A percentile compares a stretch with the other conserved stretches of the same genome.
Evolutionary conservation across 1,140 invertebrate genomes (phyloP).

Genomic region (Platorchestia sp.): DNA sequence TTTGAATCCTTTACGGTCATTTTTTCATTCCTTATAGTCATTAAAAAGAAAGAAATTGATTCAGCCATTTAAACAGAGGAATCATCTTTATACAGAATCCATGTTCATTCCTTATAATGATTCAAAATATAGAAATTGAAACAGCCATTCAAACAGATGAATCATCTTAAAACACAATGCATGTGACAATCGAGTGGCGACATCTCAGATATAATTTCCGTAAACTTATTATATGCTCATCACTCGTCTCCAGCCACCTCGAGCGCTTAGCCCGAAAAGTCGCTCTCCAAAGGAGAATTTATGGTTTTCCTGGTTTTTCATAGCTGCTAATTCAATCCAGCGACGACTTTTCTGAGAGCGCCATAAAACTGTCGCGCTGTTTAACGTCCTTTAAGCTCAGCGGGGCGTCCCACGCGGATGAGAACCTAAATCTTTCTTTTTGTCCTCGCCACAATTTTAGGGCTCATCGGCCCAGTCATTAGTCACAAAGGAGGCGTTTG

Average conservation of each 20-base stretch:
- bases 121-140: too few relatives aligned
- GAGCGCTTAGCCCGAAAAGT: background rate
- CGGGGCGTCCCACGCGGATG: background rate
- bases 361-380: background rate
- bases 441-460: constrained; percentile 6
- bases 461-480: background rate
- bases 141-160: too few relatives aligned
- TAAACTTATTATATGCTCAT: background rate
- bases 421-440: constrained; percentile 10
- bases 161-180: too few relatives aligned
- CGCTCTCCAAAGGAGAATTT: background rate
- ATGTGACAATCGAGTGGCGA: background rate
- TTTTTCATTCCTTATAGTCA: too few relatives aligned
- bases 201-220: background rate
- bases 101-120: too few relatives aligned
- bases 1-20: too few relatives aligned
- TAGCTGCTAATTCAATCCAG: background rate
- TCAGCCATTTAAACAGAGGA: too few relatives aligned
- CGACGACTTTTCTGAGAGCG: background rate
- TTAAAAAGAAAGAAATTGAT: too few relatives aligned
- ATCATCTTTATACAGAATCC: too few relatives aligned
- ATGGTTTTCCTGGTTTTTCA: background rate
- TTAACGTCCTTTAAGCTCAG: background rate
- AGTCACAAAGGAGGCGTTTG: background rate
- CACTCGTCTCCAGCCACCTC: background rate